Base-by-base conservation (phyloP, 2,888 invertebrate genomes). In the Ommatoiulus sabulosus region DNA sequence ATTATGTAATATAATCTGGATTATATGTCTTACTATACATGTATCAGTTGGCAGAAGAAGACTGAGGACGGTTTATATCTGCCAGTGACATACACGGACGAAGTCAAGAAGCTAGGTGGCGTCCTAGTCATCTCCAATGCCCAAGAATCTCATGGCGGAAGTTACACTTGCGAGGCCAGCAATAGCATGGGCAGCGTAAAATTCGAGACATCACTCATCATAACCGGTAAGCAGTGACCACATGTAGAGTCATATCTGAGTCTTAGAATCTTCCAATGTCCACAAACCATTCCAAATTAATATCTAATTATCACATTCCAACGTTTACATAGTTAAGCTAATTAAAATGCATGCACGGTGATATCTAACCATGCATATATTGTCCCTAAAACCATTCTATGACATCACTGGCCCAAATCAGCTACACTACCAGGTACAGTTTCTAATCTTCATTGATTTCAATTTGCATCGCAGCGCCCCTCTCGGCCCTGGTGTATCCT, bases 401-500 rank as follows among this genome's bases (percentile, higher is more conserved):
- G n/a, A n/a, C n/a, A n/a, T n/a, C n/a, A n/a, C n/a, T n/a, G n/a
- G n/a, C n/a, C n/a, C n/a, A n/a, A n/a, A n/a, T n/a, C n/a, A n/a
- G n/a, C n/a, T n/a, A n/a, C n/a, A n/a, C n/a, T n/a, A n/a, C n/a
- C n/a, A n/a, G n/a, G n/a, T n/a, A n/a, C n/a, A n/a, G n/a, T n/a
- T n/a, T n/a, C n/a, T n/a, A n/a, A n/a, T n/a, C n/a, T n/a, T n/a
- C n/a, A n/a, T n/a, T n/a, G n/a, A n/a, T n/a, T n/a, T n/a, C n/a
- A n/a, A 46, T 88, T 43, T 88, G n/a, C 8, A 10, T 88, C 8
- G 35, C 91, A 94, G 98, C 97, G 88, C 97, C 98, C 0, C 93
- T 98, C 89, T 96, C 96, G 90, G 96, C 97, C 0, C 95, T 95
- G 90, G 96, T 98, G 90, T 97, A 97, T 92, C 98, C 98, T 0